Conservation (phyloP, 2,888 invertebrate genomes). For the Piscicola geometra region DNA sequence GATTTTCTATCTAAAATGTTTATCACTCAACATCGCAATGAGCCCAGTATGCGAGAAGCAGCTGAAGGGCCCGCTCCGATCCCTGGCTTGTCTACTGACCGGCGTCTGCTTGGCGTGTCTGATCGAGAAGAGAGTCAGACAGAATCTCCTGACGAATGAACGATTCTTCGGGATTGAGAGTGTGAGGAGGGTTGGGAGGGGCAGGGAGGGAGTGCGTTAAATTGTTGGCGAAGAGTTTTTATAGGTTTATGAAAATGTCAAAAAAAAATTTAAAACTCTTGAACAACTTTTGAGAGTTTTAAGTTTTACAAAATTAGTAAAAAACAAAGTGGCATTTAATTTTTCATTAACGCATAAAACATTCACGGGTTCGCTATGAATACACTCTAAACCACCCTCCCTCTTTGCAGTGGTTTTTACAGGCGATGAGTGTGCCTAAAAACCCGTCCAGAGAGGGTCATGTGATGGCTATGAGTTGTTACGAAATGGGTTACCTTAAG, state of each 20-base stretch:
- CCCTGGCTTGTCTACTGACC: slow-evolving; percentile 8
- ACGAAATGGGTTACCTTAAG: not conserved
- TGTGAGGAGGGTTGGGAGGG: too few species aligned
- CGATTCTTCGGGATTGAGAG: not conserved
- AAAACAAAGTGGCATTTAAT: too few species aligned
- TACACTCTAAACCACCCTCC: too few species aligned
- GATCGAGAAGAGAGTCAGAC: slow-evolving; percentile 1
- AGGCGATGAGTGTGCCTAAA: not conserved
- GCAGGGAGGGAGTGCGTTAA: too few species aligned
- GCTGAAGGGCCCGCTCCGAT: not conserved
- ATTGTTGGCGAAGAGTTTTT: too few species aligned
- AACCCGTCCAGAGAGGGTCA: not conserved
- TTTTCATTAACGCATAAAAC: too few species aligned
- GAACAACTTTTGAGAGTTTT: too few species aligned
- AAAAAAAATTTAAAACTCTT: too few species aligned
- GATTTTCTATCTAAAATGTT: too few species aligned
- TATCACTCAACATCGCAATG: not conserved
- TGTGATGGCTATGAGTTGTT: not conserved
- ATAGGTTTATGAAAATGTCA: too few species aligned
- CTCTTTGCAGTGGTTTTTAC: not conserved
- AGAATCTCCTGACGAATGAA: not conserved
- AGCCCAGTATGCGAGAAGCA: not conserved
- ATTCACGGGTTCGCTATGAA: too few species aligned
- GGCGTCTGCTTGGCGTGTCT: not conserved
- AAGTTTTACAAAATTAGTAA: too few species aligned